Conservation (phyloP, 2,113 vertebrate species). For the Apaloderma vittatum region DNA sequence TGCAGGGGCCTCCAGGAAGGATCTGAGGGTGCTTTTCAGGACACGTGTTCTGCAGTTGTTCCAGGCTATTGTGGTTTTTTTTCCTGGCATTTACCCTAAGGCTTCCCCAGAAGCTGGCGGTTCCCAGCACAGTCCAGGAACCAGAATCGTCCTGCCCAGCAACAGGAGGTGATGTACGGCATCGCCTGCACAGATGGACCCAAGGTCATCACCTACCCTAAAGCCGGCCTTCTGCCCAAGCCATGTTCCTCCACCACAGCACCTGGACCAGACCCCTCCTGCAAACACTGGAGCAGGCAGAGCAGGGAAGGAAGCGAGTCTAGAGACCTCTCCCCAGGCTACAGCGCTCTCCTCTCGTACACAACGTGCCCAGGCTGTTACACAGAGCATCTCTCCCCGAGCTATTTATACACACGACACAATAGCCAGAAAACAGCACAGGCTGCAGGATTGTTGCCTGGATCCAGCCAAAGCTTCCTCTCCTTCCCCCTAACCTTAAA, state of each 20-base stretch:
- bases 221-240: not conserved
- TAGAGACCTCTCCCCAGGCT: not conserved
- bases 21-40: not conserved
- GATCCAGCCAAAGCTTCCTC: not conserved
- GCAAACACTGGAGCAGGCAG: not conserved
- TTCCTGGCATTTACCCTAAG: constrained; percentile 35
- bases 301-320: not conserved
- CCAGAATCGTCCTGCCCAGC: constrained; percentile 1
- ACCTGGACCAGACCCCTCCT: not conserved
- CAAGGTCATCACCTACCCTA: not conserved
- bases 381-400: not conserved
- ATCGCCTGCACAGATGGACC: not conserved
- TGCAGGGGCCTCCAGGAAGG: constrained; percentile 26
- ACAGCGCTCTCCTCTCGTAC: not conserved
- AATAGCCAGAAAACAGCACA: not conserved
- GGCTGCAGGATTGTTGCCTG: not conserved
- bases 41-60: not conserved
- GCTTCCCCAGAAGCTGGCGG: not conserved
- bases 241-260: not conserved
- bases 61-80: constrained; percentile 7
- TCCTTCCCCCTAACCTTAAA: not conserved
- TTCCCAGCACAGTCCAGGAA: constrained; percentile 32
- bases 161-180: not conserved
- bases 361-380: not conserved
- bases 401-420: not conserved